A percentile compares a stretch with the other conserved stretches of the same genome.
Evolutionary conservation across 2,888 invertebrate species (phyloP).

Genomic region (Rhingia rostrata): DNA sequence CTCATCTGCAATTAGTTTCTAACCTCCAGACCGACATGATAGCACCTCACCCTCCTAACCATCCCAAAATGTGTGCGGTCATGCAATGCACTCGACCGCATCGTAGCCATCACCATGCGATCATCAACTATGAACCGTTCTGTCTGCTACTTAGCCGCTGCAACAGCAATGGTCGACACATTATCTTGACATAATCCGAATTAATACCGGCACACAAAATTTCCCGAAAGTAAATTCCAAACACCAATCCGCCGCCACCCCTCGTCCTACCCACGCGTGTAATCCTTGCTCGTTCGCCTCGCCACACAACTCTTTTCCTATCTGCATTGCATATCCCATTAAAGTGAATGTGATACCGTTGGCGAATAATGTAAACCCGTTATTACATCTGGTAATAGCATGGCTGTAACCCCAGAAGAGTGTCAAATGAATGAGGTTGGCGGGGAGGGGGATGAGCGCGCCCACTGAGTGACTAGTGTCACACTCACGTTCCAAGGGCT

Average conservation of each 20-base stretch:
- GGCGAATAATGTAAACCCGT: conserved; percentile 73
- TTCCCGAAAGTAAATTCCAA: conserved; percentile 53
- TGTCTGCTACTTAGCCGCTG: conserved; percentile 51
- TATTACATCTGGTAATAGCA: conserved; percentile 74
- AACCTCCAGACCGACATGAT: conserved; percentile 36
- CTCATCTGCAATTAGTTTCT: conserved; percentile 66
- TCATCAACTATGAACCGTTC: conserved; percentile 63
- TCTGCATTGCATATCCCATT: conserved; percentile 70
- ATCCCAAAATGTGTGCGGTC: conserved; percentile 44
- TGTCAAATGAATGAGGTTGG: conserved; percentile 10
- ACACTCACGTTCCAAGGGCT: conserved; percentile 3
- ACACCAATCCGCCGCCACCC: background rate
- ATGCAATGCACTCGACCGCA: conserved; percentile 62
- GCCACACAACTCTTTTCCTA: conserved; percentile 38
- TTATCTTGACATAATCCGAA: conserved; percentile 72
- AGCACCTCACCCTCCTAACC: background rate
- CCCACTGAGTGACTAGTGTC: conserved; percentile 6
- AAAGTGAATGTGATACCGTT: conserved; percentile 70
- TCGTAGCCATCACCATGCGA: conserved; percentile 61
- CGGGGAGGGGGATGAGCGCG: background rate
- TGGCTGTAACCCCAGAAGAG: conserved; percentile 52
- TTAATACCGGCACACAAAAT: conserved; percentile 70
- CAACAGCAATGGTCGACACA: conserved; percentile 63
- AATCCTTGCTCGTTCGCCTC: conserved; percentile 38
- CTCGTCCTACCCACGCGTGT: conserved; percentile 20